Percentiles rank a stretch among this genome's conserved stretches.
These are phyloP conservation scores for Glossophaga mutica DNA, from an alignment of 2,797 vertebrate genomes.

Conservation along the genomic window DNA sequence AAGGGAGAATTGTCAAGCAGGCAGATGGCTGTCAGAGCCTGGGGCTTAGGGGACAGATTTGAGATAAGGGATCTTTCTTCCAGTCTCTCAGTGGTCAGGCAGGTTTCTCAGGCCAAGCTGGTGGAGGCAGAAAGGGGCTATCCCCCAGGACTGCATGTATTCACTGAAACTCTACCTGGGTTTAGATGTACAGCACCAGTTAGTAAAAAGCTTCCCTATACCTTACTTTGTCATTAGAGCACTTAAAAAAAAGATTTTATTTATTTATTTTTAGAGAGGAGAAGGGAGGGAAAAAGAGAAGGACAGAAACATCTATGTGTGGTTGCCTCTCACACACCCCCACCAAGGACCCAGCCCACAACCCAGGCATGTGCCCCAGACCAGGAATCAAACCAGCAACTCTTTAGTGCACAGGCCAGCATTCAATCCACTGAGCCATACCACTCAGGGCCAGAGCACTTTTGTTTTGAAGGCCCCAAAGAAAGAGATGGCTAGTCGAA, in stretches of 20 bases:
- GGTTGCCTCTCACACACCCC: too few relatives aligned
- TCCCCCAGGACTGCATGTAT: neutral
- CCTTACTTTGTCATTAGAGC: neutral
- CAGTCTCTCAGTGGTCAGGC: neutral
- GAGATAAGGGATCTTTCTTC: neutral
- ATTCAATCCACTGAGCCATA: too few relatives aligned
- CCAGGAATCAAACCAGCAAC: too few relatives aligned
- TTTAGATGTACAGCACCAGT: neutral
- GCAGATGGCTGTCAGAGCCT: neutral
- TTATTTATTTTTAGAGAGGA: too few relatives aligned
- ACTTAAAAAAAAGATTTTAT: neutral
- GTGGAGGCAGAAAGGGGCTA: neutral
- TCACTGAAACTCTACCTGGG: neutral
- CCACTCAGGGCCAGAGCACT: too few relatives aligned
- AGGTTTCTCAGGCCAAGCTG: neutral
- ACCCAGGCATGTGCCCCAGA: too few relatives aligned
- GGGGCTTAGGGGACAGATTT: neutral
- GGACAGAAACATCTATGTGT: too few relatives aligned
- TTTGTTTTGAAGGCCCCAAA: slow-evolving; percentile 20
- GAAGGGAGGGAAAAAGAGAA: too few relatives aligned
- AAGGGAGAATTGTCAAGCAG: neutral
- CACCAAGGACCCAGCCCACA: too few relatives aligned
- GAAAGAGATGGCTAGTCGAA: neutral
- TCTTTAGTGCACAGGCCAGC: too few relatives aligned
- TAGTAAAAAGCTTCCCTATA: neutral